Evolutionary conservation across 2,113 vertebrate species (phyloP), one percentile per base, ranked within the genome.

Genomic region (Lathamus discolor): DNA sequence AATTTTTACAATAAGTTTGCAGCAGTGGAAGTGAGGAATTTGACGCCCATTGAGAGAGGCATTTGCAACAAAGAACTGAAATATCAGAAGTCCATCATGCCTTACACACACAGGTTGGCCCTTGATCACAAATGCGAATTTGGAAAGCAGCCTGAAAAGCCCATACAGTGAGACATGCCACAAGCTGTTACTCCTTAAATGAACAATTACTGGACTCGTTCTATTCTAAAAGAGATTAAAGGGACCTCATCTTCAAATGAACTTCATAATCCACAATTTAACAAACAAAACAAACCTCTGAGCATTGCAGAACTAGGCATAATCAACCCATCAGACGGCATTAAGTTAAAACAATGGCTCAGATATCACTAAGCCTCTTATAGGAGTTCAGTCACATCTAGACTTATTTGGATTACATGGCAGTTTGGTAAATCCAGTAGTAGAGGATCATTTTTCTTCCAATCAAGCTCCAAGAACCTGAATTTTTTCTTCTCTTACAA

Each of bases 291-390:
- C 57, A 89, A 92, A 84, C 43, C 43, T 70, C 61, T 51, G 23
- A 88, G 49, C 63, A 35, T 29, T 52, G 67, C 55, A 77, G 54
- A 29, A 83, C 20, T 41, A 83, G 48, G 90, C 87, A 74, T 52
- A 96, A 93, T 84, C 87, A 95, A 88, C 72, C 33, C 55, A 95
- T 57, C 69, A 88, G 66, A 93, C 67, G 88, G 55, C 54, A 74
- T 87, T 91, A 85, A 81, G 57, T 57, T 94, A 83, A 93, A 96
- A 93, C 78, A 97, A 95, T 74, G 49, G 83, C 80, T 97, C 95
- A 73, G 72, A 78, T 96, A 95, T 73, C 87, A 92, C 46, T 94
- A 97, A 96, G 66, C 86, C 37, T 95, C 84, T 97, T 95, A 95
- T 1, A n/a, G 43, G 70, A 94, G 86, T 83, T 84, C 43, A 4